Conservation (phyloP, 2,797 vertebrate genomes). For the Podarcis lilfordi region DNA sequence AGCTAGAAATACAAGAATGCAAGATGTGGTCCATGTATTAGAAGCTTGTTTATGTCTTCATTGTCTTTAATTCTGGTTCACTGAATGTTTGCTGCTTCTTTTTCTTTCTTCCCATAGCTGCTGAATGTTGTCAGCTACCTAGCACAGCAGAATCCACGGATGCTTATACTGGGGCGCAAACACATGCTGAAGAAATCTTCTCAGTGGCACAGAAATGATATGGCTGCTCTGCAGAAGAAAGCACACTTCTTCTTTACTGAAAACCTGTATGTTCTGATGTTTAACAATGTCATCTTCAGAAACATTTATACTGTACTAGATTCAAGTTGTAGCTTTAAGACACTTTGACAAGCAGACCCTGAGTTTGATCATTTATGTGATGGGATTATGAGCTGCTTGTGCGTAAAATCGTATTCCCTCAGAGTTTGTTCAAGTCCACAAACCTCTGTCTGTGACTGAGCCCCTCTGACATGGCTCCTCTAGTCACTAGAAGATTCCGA, state of each 20-base stretch:
- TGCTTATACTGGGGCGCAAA: constrained; percentile 92
- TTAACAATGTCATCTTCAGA: constrained; percentile 21
- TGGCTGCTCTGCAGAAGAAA: constrained; percentile 84
- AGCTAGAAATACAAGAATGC: neutral
- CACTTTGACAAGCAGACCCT: neutral
- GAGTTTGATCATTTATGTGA: neutral
- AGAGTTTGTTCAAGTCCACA: too few species aligned
- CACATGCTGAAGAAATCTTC: constrained; percentile 85
- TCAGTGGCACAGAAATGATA: constrained; percentile 82
- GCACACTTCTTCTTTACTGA: constrained; percentile 95
- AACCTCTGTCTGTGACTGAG: too few species aligned
- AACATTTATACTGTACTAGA: neutral
- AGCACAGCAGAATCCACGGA: constrained; percentile 73
- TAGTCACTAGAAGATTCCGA: too few species aligned
- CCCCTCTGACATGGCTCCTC: too few species aligned
- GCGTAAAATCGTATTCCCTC: too few species aligned
- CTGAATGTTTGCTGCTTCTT: neutral
- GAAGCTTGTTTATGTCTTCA: neutral
- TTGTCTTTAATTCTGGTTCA: neutral
- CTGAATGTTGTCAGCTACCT: constrained; percentile 84
- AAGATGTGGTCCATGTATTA: neutral
- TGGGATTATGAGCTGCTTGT: too few species aligned
- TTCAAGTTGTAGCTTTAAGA: neutral
- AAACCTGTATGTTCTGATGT: constrained; percentile 85
- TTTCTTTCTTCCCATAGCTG: constrained; percentile 80